Base-by-base conservation (phyloP, 2,888 invertebrate genomes). In the Lordiphosa fenestrarum region DNA sequence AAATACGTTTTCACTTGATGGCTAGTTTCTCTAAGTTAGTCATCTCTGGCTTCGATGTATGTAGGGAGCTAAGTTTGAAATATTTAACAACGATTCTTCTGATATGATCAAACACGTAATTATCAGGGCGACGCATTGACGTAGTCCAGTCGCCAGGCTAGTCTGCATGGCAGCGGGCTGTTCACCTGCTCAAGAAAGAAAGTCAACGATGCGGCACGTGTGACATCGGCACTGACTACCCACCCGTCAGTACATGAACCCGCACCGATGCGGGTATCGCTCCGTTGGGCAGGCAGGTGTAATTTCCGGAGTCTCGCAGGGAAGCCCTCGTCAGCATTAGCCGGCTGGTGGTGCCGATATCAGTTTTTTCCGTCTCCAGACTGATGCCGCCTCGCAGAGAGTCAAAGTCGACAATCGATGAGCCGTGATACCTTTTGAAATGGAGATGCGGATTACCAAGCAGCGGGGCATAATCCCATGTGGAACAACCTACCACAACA, bases 111-210 rank as follows among this genome's bases (percentile, higher is more conserved):
- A 87, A 72, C 65, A 86, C 69, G 66, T 84, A 71, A 64, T 85
- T 67, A 85, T 78, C 69, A 87, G 73, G 56, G 80, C 73, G 52
- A 80, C 66, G 54, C 84, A 73, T 37, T 75, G 71, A 70, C 72
- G 72, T 56, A 63, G 64, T 53, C 68, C 72, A 50, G 91, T 91
- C 40, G 91, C 91, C 89, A 91, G 91, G 89, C 93, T 94, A 3
- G 94, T 94, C 90, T 95, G 95, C 95, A 95, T 95, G 36, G 95
- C 95, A 56, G 95, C 95, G 64, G 95, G 95, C 89, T 95, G 95
- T 90, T 95, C 95, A 67, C 95, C 95, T 95, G 55, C 21, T 49
- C 53, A 4, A 6, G 10, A 0, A 23, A 10, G 4, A 15, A 19
- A 9, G 30, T 1, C 6, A 15, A 7, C 6, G 1, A 30, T 30